Evolutionary conservation across 2,888 invertebrate species (phyloP), one percentile per base, ranked within the genome.

Genomic region (Sarcophaga rosellei): DNA sequence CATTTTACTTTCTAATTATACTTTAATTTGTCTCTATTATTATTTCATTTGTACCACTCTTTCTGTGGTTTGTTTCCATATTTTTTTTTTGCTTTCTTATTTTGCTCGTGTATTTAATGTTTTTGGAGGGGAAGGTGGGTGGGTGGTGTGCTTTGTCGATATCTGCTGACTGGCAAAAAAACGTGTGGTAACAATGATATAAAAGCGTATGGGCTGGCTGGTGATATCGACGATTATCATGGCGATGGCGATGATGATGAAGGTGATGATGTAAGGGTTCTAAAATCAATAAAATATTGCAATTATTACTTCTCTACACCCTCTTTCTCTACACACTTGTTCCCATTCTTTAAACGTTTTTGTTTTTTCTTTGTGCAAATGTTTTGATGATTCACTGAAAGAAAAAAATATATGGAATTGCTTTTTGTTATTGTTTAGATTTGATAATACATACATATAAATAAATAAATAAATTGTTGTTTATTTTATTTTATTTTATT

Each of bases 181-280:
- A 53, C 53, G 53, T 53, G 53, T 15, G 4, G 53, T 53, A 15
- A 15, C 53, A 4, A 17, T 53, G 15, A 2, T 17, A 2, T 17
- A 53, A 53, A 53, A 17, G 4, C 17, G 53, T 12, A 53, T 53
- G 53, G 53, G 53, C 53, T 53, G 53, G 53, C 3, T 53, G 17
- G 17, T 17, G 53, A 53, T 53, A 53, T 53, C 53, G 17, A 5
- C 17, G 53, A 53, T 53, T 53, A 53, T 53, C 53, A 53, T 53
- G 53, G 3, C 17, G 53, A 53, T 17, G 53, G 20, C 45, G 68
- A 44, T 66, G 44, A 44, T 44, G 66, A 25, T 69, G 35, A 44
- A 65, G 20, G 61, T 57, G 80, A 75, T 82, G 68, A 79, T 85
- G 70, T 81, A 85, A 81, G 85, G 81, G 78, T 85, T 85, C 78